phyloP scores from a whole-genome alignment of 2,113 vertebrate species.

The Narcine bancroftii region DNA sequence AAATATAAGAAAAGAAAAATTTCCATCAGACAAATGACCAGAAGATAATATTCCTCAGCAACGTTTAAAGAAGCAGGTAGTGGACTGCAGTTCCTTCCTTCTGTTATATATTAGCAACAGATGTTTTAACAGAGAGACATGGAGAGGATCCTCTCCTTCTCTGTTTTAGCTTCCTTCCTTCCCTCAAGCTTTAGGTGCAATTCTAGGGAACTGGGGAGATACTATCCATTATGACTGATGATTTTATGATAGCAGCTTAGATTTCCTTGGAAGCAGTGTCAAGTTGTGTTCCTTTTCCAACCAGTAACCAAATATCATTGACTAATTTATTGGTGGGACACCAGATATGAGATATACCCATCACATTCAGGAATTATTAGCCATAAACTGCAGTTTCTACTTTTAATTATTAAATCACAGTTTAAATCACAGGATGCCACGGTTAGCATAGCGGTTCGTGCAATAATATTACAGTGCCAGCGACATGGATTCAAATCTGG shows the following conservation, averaged over 20 bases:
- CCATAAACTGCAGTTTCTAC: background rate
- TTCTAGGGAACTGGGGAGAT: background rate
- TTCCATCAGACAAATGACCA: background rate
- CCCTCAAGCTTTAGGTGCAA: background rate
- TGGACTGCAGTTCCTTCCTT: background rate
- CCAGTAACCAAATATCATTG: background rate
- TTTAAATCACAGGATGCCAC: too few species aligned
- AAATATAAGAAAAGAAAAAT: background rate
- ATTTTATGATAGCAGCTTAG: background rate
- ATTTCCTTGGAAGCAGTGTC: background rate
- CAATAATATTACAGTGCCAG: too few species aligned
- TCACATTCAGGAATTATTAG: background rate
- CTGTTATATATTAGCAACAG: background rate
- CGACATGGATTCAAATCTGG: too few species aligned
- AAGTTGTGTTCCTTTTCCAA: background rate
- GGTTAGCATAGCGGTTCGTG: too few species aligned
- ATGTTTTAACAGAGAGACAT: background rate
- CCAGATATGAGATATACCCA: background rate
- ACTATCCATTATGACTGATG: background rate
- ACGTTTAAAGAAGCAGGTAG: background rate
- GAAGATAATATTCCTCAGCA: background rate
- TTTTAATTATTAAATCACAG: background rate
- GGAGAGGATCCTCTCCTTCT: background rate
- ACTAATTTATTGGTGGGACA: background rate
- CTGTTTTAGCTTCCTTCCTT: background rate